Base-by-base conservation (phyloP, 2,797 vertebrate species). In the Pangasius mekongensis region DNA sequence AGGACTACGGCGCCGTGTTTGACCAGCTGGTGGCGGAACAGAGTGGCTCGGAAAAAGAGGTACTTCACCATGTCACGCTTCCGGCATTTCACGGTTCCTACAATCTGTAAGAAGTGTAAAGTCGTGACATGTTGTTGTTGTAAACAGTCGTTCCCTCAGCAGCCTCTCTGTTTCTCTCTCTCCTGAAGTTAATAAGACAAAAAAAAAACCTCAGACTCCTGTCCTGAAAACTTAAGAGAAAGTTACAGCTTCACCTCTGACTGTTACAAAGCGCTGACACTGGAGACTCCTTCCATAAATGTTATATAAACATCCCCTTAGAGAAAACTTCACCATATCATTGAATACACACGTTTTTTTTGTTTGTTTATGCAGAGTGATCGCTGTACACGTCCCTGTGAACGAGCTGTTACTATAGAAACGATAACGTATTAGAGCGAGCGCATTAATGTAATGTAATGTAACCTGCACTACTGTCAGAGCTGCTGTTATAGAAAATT, bases 21-120 rank as follows among this genome's bases (percentile, higher is more conserved):
- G 98, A 99, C 93, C 98, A 98, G 94, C 95, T 99, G 0, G 98
- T 99, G 11, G 96, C 97, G 0, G 98, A 99, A 93, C 98, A 99
- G 94, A 98, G 94, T 0, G 97, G 97, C 86, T 94, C 95, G 0
- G 95, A 98, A 90, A 98, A 97, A 94, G 98, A 99, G 97, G 98
- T 99, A 87, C 20, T 22, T 43, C 88, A 36, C 5, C 67, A n/a
- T 22, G 36, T 54, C 24, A 22, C 8, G 49, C 20, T 74, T 43
- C 11, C 36, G 20, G 24, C 24, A 14, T 43, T 71, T 36, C 39
- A 56, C 74, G 33, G 47, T 58, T 69, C 49, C 33, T 10, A 71
- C 49, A 73, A 20, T 60, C 22, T 30, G 27, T n/a, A 33, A 33
- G 11, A 5, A 66, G 36, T 24, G 8, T 43, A 49, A 77, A 0